These are phyloP conservation scores for Zaprionus tsacasi DNA, from an alignment of 1,140 invertebrate species.

Conservation along the genomic window DNA sequence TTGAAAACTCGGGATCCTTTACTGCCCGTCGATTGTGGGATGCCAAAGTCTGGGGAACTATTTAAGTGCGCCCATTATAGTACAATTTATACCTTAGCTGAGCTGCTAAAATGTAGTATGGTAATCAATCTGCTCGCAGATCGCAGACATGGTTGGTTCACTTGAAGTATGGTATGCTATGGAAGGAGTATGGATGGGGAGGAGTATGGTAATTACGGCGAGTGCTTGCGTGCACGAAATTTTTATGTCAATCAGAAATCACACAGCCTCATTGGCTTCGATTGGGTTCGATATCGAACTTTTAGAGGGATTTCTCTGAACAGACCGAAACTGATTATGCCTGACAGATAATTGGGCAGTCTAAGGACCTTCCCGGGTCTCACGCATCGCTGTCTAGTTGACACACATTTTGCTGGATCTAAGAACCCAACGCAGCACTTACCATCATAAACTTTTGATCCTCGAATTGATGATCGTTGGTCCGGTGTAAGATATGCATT, in stretches of 20 bases:
- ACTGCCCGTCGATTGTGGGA: not conserved
- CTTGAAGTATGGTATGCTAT: constrained; percentile 26
- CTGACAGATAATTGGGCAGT: constrained; percentile 69
- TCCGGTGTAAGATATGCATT: constrained; percentile 84
- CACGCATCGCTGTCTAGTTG: constrained; percentile 16
- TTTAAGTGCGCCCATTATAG: constrained; percentile 56
- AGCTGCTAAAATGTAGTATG: constrained; percentile 69
- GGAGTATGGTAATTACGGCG: constrained; percentile 68
- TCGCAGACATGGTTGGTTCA: constrained; percentile 58
- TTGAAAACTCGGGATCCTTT: not conserved
- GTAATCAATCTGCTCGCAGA: constrained; percentile 72
- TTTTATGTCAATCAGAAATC: constrained; percentile 76
- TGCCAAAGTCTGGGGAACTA: not conserved
- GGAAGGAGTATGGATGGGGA: no score
- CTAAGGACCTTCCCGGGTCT: constrained; percentile 15
- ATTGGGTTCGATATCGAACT: constrained; percentile 69
- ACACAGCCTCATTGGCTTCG: constrained; percentile 53
- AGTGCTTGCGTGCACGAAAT: constrained; percentile 77
- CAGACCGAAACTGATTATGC: constrained; percentile 48
- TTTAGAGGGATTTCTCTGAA: constrained; percentile 48
- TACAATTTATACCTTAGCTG: constrained; percentile 65
- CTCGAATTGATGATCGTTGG: constrained; percentile 83
- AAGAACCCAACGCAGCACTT: constrained; percentile 32
- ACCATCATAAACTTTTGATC: constrained; percentile 84
- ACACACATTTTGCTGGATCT: constrained; percentile 6